phyloP scores from a whole-genome alignment of 1,140 invertebrate species.

The Ephestia elutella region DNA sequence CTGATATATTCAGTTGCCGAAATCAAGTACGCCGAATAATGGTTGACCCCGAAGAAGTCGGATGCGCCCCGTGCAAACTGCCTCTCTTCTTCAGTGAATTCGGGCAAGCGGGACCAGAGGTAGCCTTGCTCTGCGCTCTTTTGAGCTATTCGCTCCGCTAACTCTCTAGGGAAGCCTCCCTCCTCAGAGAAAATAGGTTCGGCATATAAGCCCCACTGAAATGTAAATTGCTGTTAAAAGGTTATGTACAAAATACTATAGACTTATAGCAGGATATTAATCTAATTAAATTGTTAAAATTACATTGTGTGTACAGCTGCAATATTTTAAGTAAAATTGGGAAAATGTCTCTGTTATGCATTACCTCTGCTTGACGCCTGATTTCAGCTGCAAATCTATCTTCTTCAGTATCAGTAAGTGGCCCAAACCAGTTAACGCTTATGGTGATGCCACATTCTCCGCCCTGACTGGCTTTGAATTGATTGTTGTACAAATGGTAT shows the following conservation, averaged over 20 bases:
- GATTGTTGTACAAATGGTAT: slow-evolving; percentile 60
- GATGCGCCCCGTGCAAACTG: slow-evolving; percentile 73
- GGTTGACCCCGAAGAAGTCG: slow-evolving; percentile 81
- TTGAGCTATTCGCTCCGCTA: slow-evolving; percentile 71
- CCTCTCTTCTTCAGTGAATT: slow-evolving; percentile 71
- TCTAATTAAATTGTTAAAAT: too few species aligned
- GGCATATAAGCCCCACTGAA: slow-evolving; percentile 72
- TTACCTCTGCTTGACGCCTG: slow-evolving; percentile 34
- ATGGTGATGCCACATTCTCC: slow-evolving; percentile 74
- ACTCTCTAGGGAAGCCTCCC: slow-evolving; percentile 77
- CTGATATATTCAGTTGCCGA: slow-evolving; percentile 25
- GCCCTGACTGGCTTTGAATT: slow-evolving; percentile 48
- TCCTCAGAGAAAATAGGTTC: slow-evolving; percentile 75
- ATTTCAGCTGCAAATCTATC: slow-evolving; percentile 72
- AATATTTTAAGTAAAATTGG: too few species aligned
- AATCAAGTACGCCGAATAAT: slow-evolving; percentile 70
- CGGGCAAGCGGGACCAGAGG: slow-evolving; percentile 67
- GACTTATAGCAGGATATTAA: neutral
- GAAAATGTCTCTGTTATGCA: too few species aligned
- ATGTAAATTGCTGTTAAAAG: slow-evolving; percentile 30
- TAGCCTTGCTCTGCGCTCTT: slow-evolving; percentile 73
- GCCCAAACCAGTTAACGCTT: slow-evolving; percentile 73
- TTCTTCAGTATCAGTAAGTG: slow-evolving; percentile 56
- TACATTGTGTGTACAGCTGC: too few species aligned
- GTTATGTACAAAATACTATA: neutral